A percentile compares a stretch with the other conserved stretches of the same genome.
These are phyloP conservation scores for Neosilurus hyrtlii DNA, from an alignment of 2,797 vertebrate genomes.

Conservation along the genomic window DNA sequence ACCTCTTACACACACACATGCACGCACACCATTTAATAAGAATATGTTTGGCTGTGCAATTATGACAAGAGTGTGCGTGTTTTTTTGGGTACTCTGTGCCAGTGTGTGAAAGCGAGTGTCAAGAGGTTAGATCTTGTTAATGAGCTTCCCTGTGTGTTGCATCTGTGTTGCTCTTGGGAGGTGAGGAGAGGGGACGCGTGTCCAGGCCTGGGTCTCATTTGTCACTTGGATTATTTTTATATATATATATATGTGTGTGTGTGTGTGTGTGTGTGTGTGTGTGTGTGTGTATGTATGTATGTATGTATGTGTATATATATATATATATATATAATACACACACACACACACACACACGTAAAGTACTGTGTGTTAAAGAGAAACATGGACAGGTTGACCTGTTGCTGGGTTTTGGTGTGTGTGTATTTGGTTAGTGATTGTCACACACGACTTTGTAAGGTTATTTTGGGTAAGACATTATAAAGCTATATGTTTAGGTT, in stretches of 20 bases:
- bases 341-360: too few relatives aligned
- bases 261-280: not conserved
- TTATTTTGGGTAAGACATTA: not conserved
- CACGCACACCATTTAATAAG: not conserved
- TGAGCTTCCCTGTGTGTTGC: slow-evolving; percentile 22
- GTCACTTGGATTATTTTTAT: not conserved
- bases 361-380: not conserved
- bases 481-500: not conserved
- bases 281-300: too few relatives aligned
- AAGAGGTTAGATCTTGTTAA: slow-evolving; percentile 21
- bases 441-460: not conserved
- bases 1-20: not conserved
- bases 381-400: not conserved
- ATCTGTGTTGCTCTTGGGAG: slow-evolving; percentile 35
- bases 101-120: not conserved
- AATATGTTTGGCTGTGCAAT: not conserved
- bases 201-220: not conserved
- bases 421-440: not conserved
- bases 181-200: slow-evolving; percentile 7
- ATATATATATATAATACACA: too few relatives aligned
- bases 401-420: not conserved
- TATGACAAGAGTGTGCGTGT: not conserved
- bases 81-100: not conserved
- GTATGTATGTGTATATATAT: too few relatives aligned
- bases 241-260: not conserved